Evolutionary conservation across 2,113 vertebrate species (phyloP), one percentile per base, ranked within the genome.

Genomic region (Hippolais icterina): DNA sequence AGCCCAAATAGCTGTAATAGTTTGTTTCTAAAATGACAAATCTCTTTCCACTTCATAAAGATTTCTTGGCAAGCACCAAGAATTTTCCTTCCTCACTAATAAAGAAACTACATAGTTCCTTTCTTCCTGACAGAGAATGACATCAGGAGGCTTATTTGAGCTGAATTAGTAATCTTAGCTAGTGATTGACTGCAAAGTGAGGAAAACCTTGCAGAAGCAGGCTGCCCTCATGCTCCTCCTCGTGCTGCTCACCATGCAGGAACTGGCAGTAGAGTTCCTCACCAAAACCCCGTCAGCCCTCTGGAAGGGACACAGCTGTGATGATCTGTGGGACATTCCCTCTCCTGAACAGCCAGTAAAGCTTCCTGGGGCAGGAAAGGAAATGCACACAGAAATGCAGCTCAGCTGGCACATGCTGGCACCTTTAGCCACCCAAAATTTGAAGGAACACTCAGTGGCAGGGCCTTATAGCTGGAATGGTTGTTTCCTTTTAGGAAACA

Each of bases 1-100:
- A 59, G 21, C 29, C 74, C 49, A 71, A 87, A 56, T 24, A 78
- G 7, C 33, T 41, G 24, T 60, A 47, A 71, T 20, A 2, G n/a
- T 88, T 93, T 82, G 15, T 52, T 87, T 78, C 65, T 74, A 69
- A 85, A 96, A 47, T 3, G 2, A 92, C n/a, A 72, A 82, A 77
- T 68, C 14, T 64, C 23, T 83, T 72, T 69, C 31, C 16, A n/a
- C 23, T 86, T n/a, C 31, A 39, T 37, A 44, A 60, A 65, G 24
- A 35, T 49, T 90, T 89, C 24, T 76, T 76, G 37, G 56, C 37
- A 47, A 44, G 31, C 7, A 75, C 9, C 4, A 50, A 56, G 9
- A 4, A 20, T 60, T 89, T 87, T 87, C 22, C 72, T 83, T 89
- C 49, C 49, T 76, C 12, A 9, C 12, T 82, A 52, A 56, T 28